These are phyloP conservation scores for Thecophora atra DNA, from an alignment of 2,888 invertebrate genomes.

Conservation along the genomic window DNA sequence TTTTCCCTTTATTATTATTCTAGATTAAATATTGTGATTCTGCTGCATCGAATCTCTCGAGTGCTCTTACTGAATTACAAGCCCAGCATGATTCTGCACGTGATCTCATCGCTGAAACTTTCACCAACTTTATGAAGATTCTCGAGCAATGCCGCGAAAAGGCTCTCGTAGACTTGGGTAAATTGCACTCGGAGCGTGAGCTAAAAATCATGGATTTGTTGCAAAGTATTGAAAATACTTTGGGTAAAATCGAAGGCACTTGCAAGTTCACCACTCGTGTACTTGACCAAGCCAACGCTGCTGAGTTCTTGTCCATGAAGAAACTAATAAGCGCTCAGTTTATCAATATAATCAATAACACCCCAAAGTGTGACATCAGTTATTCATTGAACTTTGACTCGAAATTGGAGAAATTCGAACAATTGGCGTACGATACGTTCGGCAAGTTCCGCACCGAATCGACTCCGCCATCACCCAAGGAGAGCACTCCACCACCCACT, in stretches of 20 bases:
- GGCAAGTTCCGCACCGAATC: slow-evolving; percentile 78
- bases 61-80: slow-evolving; percentile 85
- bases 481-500: slow-evolving; percentile 67
- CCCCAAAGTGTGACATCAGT: slow-evolving; percentile 82
- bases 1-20: background rate
- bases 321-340: slow-evolving; percentile 82
- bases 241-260: slow-evolving; percentile 86
- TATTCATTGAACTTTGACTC: slow-evolving; percentile 84
- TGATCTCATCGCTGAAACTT: slow-evolving; percentile 82
- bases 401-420: slow-evolving; percentile 81
- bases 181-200: slow-evolving; percentile 84
- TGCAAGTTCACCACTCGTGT: slow-evolving; percentile 85
- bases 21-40: slow-evolving; percentile 77
- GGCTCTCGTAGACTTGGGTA: slow-evolving; percentile 77
- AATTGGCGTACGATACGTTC: slow-evolving; percentile 76
- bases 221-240: slow-evolving; percentile 83
- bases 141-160: slow-evolving; percentile 84
- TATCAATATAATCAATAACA: slow-evolving; percentile 79
- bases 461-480: slow-evolving; percentile 65
- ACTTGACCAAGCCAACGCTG: slow-evolving; percentile 83
- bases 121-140: slow-evolving; percentile 81
- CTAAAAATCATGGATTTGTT: slow-evolving; percentile 89
- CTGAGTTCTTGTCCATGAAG: slow-evolving; percentile 85
- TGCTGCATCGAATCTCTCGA: slow-evolving; percentile 78
- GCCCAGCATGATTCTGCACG: slow-evolving; percentile 87